Conservation (phyloP, 2,113 vertebrate species). For the Brachyhypopomus gauderio region DNA sequence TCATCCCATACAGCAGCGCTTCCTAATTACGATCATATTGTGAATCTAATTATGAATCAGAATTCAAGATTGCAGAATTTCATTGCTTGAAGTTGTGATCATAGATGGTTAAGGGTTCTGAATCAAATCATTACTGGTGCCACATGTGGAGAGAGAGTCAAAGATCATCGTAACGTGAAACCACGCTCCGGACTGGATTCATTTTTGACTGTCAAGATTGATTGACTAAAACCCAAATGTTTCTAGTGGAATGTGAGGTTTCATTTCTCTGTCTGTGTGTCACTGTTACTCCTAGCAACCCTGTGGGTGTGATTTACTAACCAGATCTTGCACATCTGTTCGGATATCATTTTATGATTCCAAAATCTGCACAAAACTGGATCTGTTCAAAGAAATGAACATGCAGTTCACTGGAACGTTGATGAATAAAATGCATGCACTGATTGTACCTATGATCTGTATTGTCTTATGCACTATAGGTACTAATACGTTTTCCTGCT, state of each 20-base stretch:
- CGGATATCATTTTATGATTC: constrained; percentile 8
- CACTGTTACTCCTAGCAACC: neutral
- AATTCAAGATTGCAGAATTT: neutral
- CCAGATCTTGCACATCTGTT: constrained; percentile 9
- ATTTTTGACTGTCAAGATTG: neutral
- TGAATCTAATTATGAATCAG: too few species aligned
- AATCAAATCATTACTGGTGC: neutral
- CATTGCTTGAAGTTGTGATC: neutral
- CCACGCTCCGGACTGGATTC: neutral
- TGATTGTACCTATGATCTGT: neutral
- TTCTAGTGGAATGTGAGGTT: too few species aligned
- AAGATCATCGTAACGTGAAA: neutral
- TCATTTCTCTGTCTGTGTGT: neutral
- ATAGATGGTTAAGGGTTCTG: neutral
- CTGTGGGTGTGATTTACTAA: neutral
- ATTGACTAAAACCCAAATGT: neutral
- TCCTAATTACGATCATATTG: too few species aligned
- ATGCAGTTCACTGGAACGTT: neutral
- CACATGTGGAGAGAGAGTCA: neutral
- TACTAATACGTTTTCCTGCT: neutral
- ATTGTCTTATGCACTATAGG: neutral
- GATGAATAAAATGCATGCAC: neutral
- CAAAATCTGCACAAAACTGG: neutral
- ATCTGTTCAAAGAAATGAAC: too few species aligned
- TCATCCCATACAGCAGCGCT: too few species aligned